A percentile compares a stretch with the other conserved stretches of the same genome.
These are phyloP conservation scores for Microctonus brassicae DNA, from an alignment of 2,888 invertebrate genomes.

Conservation along the genomic window DNA sequence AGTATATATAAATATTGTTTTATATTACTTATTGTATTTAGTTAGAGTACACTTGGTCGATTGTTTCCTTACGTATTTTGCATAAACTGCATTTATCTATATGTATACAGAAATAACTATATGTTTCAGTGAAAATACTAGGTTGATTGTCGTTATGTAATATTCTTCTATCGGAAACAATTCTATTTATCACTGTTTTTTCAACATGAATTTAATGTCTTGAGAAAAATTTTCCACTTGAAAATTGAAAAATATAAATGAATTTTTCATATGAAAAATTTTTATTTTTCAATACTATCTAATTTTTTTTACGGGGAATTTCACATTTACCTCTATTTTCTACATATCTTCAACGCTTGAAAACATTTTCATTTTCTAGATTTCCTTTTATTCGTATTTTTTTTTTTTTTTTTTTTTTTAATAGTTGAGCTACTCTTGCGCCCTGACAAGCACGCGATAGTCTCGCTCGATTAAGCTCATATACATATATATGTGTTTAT, in stretches of 20 bases:
- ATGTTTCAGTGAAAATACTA: not conserved
- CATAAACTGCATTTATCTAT: not conserved
- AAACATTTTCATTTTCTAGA: not conserved
- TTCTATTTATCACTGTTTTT: not conserved
- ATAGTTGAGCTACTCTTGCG: not conserved
- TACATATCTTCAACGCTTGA: not conserved
- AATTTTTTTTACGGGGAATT: not conserved
- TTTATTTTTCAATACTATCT: not conserved
- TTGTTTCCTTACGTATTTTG: not conserved
- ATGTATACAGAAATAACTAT: not conserved
- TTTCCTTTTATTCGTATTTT: not conserved
- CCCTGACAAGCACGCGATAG: constrained; percentile 12
- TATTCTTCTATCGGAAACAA: not conserved
- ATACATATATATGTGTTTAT: not conserved
- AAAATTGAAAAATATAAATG: not conserved
- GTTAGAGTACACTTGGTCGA: not conserved
- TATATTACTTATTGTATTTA: not conserved
- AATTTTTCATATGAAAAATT: not conserved
- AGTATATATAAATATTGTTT: not conserved
- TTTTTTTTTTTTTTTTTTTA: not conserved
- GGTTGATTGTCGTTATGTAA: not conserved
- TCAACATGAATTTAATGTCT: not conserved
- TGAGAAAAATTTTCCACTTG: not conserved
- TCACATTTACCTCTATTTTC: not conserved
- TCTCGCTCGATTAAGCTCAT: constrained; percentile 17